phyloP scores from a whole-genome alignment of 2,888 invertebrate genomes.

The Busseola fusca region DNA sequence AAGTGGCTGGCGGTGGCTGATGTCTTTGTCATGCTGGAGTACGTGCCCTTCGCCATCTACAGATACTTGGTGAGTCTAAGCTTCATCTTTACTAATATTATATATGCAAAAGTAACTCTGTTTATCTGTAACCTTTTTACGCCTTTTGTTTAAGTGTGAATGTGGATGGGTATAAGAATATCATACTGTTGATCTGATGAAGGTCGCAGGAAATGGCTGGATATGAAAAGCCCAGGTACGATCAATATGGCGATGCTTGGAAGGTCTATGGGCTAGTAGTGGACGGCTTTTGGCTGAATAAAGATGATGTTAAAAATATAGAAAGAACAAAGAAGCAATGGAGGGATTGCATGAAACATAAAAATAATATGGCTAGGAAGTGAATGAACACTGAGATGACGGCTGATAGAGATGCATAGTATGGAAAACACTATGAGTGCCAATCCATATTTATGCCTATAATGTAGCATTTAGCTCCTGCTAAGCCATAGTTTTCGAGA shows the following conservation, averaged over 20 bases:
- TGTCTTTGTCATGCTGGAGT: constrained; percentile 96
- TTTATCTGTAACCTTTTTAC: not conserved
- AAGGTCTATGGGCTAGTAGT: not conserved
- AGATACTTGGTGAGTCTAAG: constrained; percentile 82
- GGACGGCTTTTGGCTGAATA: not conserved
- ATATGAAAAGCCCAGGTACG: not conserved
- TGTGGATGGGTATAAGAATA: too few species aligned
- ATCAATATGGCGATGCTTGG: not conserved
- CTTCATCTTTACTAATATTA: not conserved
- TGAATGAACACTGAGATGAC: not conserved
- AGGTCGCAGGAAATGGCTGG: not conserved
- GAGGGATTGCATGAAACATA: not conserved
- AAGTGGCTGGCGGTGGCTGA: constrained; percentile 96
- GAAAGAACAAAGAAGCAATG: not conserved
- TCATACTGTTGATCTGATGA: not conserved
- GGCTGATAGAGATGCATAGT: not conserved
- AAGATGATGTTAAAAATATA: not conserved
- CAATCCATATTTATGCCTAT: too few species aligned
- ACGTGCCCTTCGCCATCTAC: constrained; percentile 85
- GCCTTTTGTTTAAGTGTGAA: too few species aligned
- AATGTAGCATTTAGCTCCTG: too few species aligned
- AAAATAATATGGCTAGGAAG: not conserved
- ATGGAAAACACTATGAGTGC: not conserved
- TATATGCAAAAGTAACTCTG: not conserved
- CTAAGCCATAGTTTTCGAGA: too few species aligned